A percentile compares a stretch with the other conserved stretches of the same genome.
These are phyloP conservation scores for Berghia stephanieae DNA, from an alignment of 1,140 invertebrate species.

Conservation along the genomic window DNA sequence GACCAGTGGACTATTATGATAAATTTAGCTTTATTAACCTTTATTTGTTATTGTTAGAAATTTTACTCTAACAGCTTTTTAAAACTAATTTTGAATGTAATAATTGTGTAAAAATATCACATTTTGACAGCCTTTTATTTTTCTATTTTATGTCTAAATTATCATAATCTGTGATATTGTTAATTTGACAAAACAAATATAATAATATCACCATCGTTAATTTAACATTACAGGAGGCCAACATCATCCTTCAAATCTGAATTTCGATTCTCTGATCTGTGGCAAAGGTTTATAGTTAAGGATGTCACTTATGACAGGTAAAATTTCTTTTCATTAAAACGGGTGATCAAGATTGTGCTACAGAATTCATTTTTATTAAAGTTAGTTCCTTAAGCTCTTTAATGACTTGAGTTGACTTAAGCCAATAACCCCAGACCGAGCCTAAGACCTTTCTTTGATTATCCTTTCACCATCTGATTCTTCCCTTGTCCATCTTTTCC, in stretches of 20 bases:
- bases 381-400: not conserved
- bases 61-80: not conserved
- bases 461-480: not conserved
- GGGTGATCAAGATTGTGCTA: not conserved
- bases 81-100: not conserved
- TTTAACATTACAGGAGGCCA: not conserved
- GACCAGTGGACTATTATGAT: too few species aligned
- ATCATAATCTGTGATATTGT: not conserved
- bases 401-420: not conserved
- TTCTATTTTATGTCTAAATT: not conserved
- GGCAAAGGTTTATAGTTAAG: constrained; percentile 16
- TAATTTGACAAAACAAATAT: not conserved
- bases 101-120: not conserved
- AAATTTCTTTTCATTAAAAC: too few species aligned
- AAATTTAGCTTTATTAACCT: too few species aligned
- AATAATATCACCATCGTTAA: not conserved
- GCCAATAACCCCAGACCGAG: not conserved
- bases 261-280: constrained; percentile 26
- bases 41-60: too few species aligned
- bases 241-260: not conserved
- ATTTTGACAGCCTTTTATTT: not conserved
- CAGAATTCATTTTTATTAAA: constrained; percentile 5
- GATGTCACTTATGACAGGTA: constrained; percentile 28
- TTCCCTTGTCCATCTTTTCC: not conserved
- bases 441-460: not conserved